phyloP scores from a whole-genome alignment of 2,113 vertebrate species.

The Hippocampus comes region DNA sequence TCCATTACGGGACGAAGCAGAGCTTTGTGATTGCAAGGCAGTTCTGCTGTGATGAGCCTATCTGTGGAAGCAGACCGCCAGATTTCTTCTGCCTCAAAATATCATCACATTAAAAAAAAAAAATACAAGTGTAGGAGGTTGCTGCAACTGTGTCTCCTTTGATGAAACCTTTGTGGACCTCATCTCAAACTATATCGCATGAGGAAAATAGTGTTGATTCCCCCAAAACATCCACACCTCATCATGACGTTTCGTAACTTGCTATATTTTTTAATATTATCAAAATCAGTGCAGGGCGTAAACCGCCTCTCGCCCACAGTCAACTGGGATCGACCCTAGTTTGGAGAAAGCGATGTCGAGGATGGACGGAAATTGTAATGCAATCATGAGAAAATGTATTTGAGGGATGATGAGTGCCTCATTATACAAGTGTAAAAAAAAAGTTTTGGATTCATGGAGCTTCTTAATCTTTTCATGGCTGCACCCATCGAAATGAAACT shows the following conservation, averaged over 20 bases:
- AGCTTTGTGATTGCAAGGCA: slow-evolving; percentile 55
- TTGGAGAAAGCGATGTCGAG: background rate
- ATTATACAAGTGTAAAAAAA: slow-evolving; percentile 57
- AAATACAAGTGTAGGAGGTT: slow-evolving; percentile 38
- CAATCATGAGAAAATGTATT: slow-evolving; percentile 57
- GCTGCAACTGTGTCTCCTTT: slow-evolving; percentile 35
- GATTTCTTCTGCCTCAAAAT: slow-evolving; percentile 49
- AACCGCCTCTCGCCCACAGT: too few species aligned
- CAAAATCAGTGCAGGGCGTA: background rate
- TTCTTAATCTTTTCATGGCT: slow-evolving; percentile 51
- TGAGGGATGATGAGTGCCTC: slow-evolving; percentile 44
- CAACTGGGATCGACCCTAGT: too few species aligned
- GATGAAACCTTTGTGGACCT: slow-evolving; percentile 37
- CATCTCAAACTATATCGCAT: slow-evolving; percentile 21
- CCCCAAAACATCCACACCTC: background rate
- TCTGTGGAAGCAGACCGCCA: slow-evolving; percentile 37
- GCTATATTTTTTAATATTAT: background rate
- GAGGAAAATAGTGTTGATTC: slow-evolving; percentile 7
- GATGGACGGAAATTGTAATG: slow-evolving; percentile 28
- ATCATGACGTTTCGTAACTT: background rate
- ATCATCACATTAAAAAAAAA: slow-evolving; percentile 39
- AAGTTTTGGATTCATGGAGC: slow-evolving; percentile 53
- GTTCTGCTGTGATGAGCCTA: slow-evolving; percentile 62
- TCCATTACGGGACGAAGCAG: slow-evolving; percentile 68
- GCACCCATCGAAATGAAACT: slow-evolving; percentile 44